Conservation (phyloP, 1,140 invertebrate genomes). For the Ceratitis capitata region DNA sequence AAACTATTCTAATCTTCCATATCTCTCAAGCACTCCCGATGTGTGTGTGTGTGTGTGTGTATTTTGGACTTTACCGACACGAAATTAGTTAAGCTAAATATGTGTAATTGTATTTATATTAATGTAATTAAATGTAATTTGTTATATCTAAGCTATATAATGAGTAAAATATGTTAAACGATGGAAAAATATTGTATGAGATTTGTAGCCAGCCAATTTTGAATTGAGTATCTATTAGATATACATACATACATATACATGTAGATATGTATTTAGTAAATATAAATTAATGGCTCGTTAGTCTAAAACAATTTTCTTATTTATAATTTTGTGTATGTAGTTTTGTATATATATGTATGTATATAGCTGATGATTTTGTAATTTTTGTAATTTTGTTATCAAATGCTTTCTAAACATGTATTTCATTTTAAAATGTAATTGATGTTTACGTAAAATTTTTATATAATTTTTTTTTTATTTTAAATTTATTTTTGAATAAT, state of each 20-base stretch:
- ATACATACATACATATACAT: too few species aligned
- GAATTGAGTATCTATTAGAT: background rate
- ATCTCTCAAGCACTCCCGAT: conserved; percentile 52
- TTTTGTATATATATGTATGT: background rate
- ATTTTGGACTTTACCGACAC: conserved; percentile 33
- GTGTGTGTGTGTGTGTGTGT: too few species aligned
- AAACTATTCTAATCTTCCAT: background rate
- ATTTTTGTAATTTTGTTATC: background rate
- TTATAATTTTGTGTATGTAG: background rate
- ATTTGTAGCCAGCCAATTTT: background rate
- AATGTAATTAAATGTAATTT: conserved; percentile 52
- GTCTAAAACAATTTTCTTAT: background rate
- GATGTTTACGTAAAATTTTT: background rate
- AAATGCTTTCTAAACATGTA: background rate
- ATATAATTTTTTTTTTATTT: background rate
- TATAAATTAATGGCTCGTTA: background rate
- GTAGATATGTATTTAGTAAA: background rate
- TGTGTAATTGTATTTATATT: conserved; percentile 40
- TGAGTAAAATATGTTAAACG: conserved; percentile 18
- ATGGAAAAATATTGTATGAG: background rate
- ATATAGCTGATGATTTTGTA: background rate
- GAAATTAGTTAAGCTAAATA: conserved; percentile 36
- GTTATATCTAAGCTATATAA: conserved; percentile 49
- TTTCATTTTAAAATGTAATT: background rate
- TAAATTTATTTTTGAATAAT: background rate